These are phyloP conservation scores for Diploptera punctata DNA, from an alignment of 2,888 invertebrate genomes.

Conservation along the genomic window DNA sequence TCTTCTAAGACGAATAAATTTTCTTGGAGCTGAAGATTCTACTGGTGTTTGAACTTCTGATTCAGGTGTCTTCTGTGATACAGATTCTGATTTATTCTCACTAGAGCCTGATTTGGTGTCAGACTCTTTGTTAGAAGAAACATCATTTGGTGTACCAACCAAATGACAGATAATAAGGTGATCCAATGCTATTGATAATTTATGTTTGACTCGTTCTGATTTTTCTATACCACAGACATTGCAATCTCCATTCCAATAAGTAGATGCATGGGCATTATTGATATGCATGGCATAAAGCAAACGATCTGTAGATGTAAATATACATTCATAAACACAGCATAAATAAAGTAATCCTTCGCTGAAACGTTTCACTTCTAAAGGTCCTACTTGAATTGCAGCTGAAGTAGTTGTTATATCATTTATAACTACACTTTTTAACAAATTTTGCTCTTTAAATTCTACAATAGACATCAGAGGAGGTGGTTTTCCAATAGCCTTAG, in stretches of 20 bases:
- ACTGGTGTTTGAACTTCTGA: neutral
- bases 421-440: neutral
- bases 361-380: constrained; percentile 20
- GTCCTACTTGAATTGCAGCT: constrained; percentile 8
- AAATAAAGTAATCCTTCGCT: constrained; percentile 4
- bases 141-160: neutral
- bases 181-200: neutral
- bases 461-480: neutral
- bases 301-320: constrained; percentile 14
- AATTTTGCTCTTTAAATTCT: neutral
- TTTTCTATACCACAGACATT: constrained; percentile 3
- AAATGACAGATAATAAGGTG: neutral
- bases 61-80: neutral
- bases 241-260: constrained; percentile 37
- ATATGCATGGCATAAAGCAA: constrained; percentile 23
- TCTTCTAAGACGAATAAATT: constrained; percentile 51
- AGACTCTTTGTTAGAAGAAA: too few relatives aligned
- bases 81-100: too few relatives aligned
- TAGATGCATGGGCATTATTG: constrained; percentile 4
- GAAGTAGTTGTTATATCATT: neutral
- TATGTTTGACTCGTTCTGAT: neutral
- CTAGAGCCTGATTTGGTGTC: too few relatives aligned
- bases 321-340: constrained; percentile 30
- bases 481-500: constrained; percentile 2
- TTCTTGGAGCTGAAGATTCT: neutral